These are phyloP conservation scores for Nylanderia fulva DNA, from an alignment of 1,140 invertebrate species.

Conservation along the genomic window DNA sequence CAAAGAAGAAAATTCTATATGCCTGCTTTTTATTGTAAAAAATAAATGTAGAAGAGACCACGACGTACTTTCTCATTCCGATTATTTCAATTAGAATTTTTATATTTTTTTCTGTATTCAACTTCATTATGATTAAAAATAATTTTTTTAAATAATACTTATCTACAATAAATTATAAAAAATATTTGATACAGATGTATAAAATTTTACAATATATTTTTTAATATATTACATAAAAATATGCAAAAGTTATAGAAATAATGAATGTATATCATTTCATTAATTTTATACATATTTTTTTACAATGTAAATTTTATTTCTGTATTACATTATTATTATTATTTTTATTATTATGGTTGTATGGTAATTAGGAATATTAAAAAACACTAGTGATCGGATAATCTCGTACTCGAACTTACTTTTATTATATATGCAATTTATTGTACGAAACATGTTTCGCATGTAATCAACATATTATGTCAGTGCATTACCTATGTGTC, in stretches of 20 bases:
- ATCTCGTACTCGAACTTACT: background rate
- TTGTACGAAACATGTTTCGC: background rate
- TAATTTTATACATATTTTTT: too few species aligned
- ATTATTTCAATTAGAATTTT: background rate
- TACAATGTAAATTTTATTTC: too few species aligned
- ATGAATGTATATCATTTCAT: too few species aligned
- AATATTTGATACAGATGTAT: background rate
- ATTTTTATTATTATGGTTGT: background rate
- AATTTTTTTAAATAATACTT: background rate
- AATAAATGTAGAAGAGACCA: background rate
- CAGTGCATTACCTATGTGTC: background rate
- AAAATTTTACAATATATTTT: too few species aligned
- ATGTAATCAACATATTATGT: conserved; percentile 9
- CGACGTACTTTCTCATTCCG: background rate
- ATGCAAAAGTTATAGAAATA: too few species aligned
- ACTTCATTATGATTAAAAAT: background rate
- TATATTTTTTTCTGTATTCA: background rate
- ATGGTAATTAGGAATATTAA: background rate
- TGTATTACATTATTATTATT: background rate
- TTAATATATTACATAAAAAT: too few species aligned
- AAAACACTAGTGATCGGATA: background rate
- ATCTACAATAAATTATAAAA: background rate
- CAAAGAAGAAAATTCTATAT: background rate
- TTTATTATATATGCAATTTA: background rate
- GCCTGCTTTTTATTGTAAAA: background rate